Evolutionary conservation across 2,888 invertebrate genomes (phyloP), one percentile per base, ranked within the genome.

Genomic region (Cybosia mesomella): DNA sequence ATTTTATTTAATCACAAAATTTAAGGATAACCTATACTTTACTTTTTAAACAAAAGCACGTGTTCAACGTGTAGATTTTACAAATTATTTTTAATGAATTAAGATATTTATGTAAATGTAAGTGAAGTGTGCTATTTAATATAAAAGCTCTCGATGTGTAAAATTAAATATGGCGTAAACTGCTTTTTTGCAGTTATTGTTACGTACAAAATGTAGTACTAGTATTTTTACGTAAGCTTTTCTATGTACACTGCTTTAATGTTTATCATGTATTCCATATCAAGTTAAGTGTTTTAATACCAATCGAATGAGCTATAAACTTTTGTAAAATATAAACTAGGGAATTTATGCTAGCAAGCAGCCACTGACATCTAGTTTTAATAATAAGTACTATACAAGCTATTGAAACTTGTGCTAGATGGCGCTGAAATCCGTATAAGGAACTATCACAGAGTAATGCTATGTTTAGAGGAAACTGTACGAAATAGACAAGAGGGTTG

Each of bases 171-270:
- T 76, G 59, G 59, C 67, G 66, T 70, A n/a, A n/a, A 70, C 77
- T 76, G 77, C 71, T 61, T 67, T 69, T 66, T 68, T 64, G 78
- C 79, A 77, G 71, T 62, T 73, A 22, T 61, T 65, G 58, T 76
- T 75, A 77, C 79, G 79, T 79, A 79, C 79, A 79, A 79, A 79
- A 32, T 67, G 53, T 67, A 58, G 22, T 66, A 61, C 22, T 34
- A 57, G 9, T 66, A 57, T 9, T 61, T 57, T 24, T 49, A 39
- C 24, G 1, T 55, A 55, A 54, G 54, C 21, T 24, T 54, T 54
- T 63, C 11, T 21, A 34, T 54, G 22, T 24, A 59, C 39, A 59
- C 22, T 24, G 39, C 54, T 32, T 28, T 59, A 28, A 32, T 58
- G n/a, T 5, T 21, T 59, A 64, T 34, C 21, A 59, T 58, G 15